Evolutionary conservation across 2,797 vertebrate genomes (phyloP), one percentile per base, ranked within the genome.

Genomic region (Zalophus californianus): DNA sequence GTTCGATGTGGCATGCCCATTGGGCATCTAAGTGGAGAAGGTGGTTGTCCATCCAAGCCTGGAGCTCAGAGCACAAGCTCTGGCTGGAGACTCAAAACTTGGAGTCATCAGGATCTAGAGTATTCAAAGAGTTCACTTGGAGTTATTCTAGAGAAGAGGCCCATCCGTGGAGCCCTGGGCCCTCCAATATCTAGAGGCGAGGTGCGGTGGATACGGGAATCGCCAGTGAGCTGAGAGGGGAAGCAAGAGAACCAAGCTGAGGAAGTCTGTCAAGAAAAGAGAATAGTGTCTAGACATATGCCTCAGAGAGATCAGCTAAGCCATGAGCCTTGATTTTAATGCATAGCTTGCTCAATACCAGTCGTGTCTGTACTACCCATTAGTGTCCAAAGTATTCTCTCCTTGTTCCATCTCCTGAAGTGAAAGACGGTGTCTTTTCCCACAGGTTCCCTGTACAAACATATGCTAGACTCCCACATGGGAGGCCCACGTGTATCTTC

Each of bases 301-400:
- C 44, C 11, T 8, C 20, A 12, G 16, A 94, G 27, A 29, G 38
- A 25, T 7, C 48, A 7, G 70, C 70, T 84, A 18, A 54, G 9
- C 58, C 1, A 3, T n/a, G 32, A 72, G 18, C 50, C 25, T 7
- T 16, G 12, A 41, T 3, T n/a, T 23, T 38, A 38, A 25, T 0
- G 15, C 4, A 12, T 2, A 52, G 52, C 52, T 32, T 5, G 23
- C 44, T 78, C 56, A 50, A 15, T 8, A 18, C 23, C 54, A 56
- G 16, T 15, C 66, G 18, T 2, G 54, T 38, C 7, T 38, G 18
- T 32, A 5, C 38, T 12, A 4, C 1, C 75, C 15, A 3, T 29
- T 0, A 5, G 11, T 0, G 29, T 1, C 9, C 56, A 6, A 14
- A 66, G 54, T 13, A 20, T 0, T 5, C 13, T 13, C 12, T 15